Percentiles rank a stretch among this genome's conserved stretches.
These are phyloP conservation scores for Scrobipalpa costella DNA, from an alignment of 2,888 invertebrate genomes.

Conservation along the genomic window DNA sequence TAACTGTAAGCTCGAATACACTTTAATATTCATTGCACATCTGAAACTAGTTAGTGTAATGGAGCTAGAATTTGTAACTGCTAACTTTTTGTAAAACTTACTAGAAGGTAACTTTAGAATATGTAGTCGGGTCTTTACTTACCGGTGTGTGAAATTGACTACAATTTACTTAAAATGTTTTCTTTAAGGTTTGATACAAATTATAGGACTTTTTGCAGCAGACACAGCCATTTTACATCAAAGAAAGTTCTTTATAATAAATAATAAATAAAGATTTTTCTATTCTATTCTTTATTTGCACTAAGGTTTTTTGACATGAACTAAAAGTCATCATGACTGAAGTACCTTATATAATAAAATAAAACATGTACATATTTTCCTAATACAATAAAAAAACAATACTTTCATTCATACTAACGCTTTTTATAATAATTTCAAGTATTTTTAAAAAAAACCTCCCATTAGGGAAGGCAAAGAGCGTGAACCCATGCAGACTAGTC, in stretches of 20 bases:
- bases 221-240: background rate
- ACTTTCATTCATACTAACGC: too few relatives aligned
- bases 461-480: too few relatives aligned
- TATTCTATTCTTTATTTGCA: background rate
- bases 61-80: conserved; percentile 5
- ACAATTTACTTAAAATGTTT: background rate
- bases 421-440: too few relatives aligned
- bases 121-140: background rate
- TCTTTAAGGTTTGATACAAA: background rate
- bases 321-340: too few relatives aligned
- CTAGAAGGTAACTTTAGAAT: background rate
- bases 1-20: background rate
- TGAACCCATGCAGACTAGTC: too few relatives aligned
- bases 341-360: too few relatives aligned
- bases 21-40: conserved; percentile 13
- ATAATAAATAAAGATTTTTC: too few relatives aligned
- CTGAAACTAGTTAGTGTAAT: conserved; percentile 17
- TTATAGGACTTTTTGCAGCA: background rate
- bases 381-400: too few relatives aligned
- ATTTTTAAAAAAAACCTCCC: too few relatives aligned
- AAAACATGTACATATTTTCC: too few relatives aligned
- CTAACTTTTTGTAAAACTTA: conserved; percentile 13
- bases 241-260: too few relatives aligned
- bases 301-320: too few relatives aligned
- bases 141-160: conserved; percentile 7